A percentile compares a stretch with the other conserved stretches of the same genome.
phyloP scores from a whole-genome alignment of 2,797 vertebrate species.

The Hephaestus fuliginosus region DNA sequence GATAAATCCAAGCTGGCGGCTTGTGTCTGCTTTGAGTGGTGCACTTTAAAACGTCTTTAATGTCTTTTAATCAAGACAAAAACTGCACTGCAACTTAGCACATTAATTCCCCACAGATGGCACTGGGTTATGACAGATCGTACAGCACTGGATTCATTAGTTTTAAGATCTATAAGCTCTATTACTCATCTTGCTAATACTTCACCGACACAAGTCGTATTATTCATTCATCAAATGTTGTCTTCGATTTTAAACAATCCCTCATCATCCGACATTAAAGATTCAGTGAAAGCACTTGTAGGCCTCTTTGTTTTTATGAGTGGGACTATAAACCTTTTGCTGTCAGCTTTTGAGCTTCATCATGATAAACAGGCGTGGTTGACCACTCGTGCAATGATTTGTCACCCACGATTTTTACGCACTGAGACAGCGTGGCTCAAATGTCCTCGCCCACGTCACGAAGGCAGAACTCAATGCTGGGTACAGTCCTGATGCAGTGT shows the following conservation, averaged over 20 bases:
- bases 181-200: constrained; percentile 68
- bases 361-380: constrained; percentile 52
- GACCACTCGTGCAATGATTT: constrained; percentile 59
- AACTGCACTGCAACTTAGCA: constrained; percentile 11
- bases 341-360: constrained; percentile 57
- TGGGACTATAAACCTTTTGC: constrained; percentile 60
- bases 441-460: constrained; percentile 30
- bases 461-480: constrained; percentile 25
- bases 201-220: constrained; percentile 39
- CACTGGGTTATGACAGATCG: constrained; percentile 43
- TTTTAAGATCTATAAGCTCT: constrained; percentile 51
- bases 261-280: constrained; percentile 44
- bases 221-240: constrained; percentile 63
- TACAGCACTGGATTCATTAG: constrained; percentile 65
- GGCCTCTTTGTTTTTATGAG: constrained; percentile 52
- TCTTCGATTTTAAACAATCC: constrained; percentile 48
- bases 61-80: constrained; percentile 44
- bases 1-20: constrained; percentile 41
- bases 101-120: constrained; percentile 61
- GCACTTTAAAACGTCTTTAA: constrained; percentile 33
- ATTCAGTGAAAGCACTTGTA: constrained; percentile 51
- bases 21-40: constrained; percentile 35
- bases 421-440: constrained; percentile 39
- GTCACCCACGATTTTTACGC: constrained; percentile 57
- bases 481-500: constrained; percentile 1